Base-by-base conservation (phyloP, 2,888 invertebrate species). In the Rotaria sp. region DNA sequence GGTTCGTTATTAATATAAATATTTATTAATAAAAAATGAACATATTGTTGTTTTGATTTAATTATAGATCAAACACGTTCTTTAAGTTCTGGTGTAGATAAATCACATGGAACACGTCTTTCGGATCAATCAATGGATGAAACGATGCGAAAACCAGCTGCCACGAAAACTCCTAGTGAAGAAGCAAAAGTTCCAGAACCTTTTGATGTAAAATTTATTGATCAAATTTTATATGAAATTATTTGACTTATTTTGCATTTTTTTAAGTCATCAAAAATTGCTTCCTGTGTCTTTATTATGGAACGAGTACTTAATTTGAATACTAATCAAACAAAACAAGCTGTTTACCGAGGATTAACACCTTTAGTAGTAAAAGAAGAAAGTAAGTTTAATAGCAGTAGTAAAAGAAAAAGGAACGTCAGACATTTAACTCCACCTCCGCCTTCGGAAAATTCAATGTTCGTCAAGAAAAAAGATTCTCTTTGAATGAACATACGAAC, bases 301-400 rank as follows among this genome's bases (percentile, higher is more conserved):
- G 91, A 91, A 87, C 87, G 91, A 86, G 90, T 89, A 15, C 88
- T 91, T 35, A 91, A 91, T 87, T 88, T 91, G 75, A 91, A 91
- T 88, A 90, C 90, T 15, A 90, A 90, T 87, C 91, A 91, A 88
- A 88, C 89, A 15, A 90, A 90, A 88, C 90, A 90, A 85, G 91
- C 91, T 18, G 86, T 88, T 13, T 91, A 91, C 87, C 88, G 91
- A 86, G 89, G 89, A 10, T 89, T 90, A 67, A 84, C 57, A 74
- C 52, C 86, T 52, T 80, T 45, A 26, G 38, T 13, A 5, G 45
- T 8, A 1, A 26, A 45, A 45, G 45, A 80, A 45, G 80, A 45
- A 45, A 80, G 80, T 80, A 80, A 45, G 5, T 21, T 35, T 13
- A n/a, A n/a, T 30, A 30, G 3, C 10, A 15, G 10, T 50, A 50